Conservation (phyloP, 2,888 invertebrate genomes). For the Dryadula phaetusa region DNA sequence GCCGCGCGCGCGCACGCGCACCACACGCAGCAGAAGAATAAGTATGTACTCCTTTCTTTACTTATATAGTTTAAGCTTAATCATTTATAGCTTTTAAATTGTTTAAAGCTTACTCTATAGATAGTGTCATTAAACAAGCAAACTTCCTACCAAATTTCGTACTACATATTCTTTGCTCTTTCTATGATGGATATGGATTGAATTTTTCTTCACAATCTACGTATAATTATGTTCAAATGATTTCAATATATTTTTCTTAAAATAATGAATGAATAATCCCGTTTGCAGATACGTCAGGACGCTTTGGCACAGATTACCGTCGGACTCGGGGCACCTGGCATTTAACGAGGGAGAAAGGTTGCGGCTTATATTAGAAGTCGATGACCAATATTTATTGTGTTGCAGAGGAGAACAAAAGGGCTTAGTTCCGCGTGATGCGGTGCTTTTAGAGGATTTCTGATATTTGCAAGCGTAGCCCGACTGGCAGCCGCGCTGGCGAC, state of each 20-base stretch:
- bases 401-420: conserved; percentile 91
- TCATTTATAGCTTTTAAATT: no score
- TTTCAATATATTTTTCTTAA: neutral
- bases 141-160: no score
- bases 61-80: no score
- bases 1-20: conserved; percentile 76
- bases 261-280: neutral
- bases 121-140: no score
- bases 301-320: conserved; percentile 89
- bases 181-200: no score
- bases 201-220: no score
- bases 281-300: conserved; percentile 87
- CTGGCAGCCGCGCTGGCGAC: conserved; percentile 77
- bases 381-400: conserved; percentile 90
- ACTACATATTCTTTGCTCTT: no score
- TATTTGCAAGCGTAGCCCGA: conserved; percentile 75
- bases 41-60: no score
- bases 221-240: neutral
- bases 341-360: conserved; percentile 91
- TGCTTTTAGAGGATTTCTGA: conserved; percentile 83
- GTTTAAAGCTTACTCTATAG: no score
- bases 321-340: conserved; percentile 90
- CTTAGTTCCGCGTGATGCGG: conserved; percentile 89
- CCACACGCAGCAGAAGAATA: conserved; percentile 61
- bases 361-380: conserved; percentile 89